Conservation (phyloP, 2,888 invertebrate genomes). For the Azorinus chamasolen region DNA sequence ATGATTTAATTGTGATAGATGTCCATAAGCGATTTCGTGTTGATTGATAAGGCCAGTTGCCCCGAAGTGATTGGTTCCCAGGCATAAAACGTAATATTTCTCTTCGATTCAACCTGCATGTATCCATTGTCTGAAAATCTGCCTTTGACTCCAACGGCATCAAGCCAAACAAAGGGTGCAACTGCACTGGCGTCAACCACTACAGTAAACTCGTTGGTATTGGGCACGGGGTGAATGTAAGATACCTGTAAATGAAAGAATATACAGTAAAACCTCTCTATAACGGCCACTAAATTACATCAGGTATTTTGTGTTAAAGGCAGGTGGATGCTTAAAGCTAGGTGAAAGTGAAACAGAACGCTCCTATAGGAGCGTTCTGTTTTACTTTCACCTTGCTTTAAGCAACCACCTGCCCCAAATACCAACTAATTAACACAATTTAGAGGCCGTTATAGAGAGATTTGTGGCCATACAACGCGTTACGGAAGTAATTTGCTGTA, state of each 20-base stretch:
- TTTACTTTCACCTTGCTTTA: no score
- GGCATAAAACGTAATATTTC: constrained; percentile 70
- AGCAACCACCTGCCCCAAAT: no score
- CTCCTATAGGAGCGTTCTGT: no score
- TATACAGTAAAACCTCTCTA: no score
- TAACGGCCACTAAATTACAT: no score
- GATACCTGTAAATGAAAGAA: constrained; percentile 73
- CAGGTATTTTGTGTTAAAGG: no score
- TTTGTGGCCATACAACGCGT: background rate
- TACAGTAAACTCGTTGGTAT: constrained; percentile 63
- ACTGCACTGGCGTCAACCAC: constrained; percentile 72
- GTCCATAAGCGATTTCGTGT: constrained; percentile 73
- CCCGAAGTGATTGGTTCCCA: constrained; percentile 63
- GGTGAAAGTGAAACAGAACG: no score
- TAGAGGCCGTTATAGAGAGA: no score
- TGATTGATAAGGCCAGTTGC: constrained; percentile 58
- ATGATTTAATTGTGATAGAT: no score
- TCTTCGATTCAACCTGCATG: constrained; percentile 81
- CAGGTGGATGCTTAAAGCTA: no score
- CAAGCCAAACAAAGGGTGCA: constrained; percentile 86
- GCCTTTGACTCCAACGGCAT: constrained; percentile 87
- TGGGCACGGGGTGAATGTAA: constrained; percentile 54
- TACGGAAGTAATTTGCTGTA: background rate
- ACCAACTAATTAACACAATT: no score
- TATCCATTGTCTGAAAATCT: constrained; percentile 93